Percentiles rank a stretch among this genome's conserved stretches.
Conservation (phyloP, 2,797 vertebrate genomes). For the Xiphophorus birchmanni region DNA sequence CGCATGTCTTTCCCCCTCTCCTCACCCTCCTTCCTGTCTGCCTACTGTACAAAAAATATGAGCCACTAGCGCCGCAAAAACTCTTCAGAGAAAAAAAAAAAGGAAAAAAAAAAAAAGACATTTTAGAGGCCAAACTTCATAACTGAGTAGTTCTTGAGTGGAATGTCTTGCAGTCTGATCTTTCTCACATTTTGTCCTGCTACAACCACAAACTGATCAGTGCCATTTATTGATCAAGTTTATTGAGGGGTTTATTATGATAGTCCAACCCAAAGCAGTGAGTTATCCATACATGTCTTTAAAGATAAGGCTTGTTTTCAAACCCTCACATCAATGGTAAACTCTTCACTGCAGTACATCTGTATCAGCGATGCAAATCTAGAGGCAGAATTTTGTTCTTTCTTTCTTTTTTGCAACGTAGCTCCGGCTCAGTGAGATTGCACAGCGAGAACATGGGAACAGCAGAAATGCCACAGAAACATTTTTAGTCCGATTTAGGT, state of each 20-base stretch:
- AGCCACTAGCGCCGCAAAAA: too few species aligned
- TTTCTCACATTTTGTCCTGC: too few species aligned
- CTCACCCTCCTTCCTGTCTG: too few species aligned
- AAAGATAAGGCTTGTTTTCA: too few species aligned
- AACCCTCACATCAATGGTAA: too few species aligned
- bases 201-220: too few species aligned
- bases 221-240: too few species aligned
- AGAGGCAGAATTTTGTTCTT: neutral
- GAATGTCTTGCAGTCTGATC: too few species aligned
- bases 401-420: neutral
- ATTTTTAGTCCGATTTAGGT: neutral
- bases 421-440: neutral
- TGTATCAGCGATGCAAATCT: neutral
- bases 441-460: neutral
- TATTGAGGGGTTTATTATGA: too few species aligned
- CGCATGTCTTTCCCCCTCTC: too few species aligned
- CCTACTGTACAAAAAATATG: too few species aligned
- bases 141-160: neutral
- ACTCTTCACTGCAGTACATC: neutral
- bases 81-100: too few species aligned
- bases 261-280: neutral
- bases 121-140: neutral
- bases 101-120: conserved; percentile 19
- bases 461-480: neutral
- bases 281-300: neutral